Evolutionary conservation across 2,113 vertebrate species (phyloP), one percentile per base, ranked within the genome.

Genomic region (Gallinago paraguaiae): DNA sequence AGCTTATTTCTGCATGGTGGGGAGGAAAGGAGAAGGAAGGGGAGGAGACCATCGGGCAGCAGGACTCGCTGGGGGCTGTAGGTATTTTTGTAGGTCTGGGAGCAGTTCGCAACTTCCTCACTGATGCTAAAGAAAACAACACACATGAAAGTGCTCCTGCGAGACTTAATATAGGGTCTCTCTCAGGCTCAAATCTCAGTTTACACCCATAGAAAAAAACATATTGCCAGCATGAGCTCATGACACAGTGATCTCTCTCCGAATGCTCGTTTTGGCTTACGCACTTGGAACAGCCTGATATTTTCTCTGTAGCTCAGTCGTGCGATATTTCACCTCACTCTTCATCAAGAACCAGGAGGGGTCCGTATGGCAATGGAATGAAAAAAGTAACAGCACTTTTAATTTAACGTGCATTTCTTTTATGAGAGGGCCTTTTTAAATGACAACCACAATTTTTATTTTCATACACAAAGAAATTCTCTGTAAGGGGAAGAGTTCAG

Each of bases 261-360:
- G 61, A 95, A 87, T 11, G 10, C 86, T 72, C 91, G 51, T 95
- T 91, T 68, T 91, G 77, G 80, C 92, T 93, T 76, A 53, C 4
- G 5, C 10, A 6, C 57, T 91, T 97, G 81, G 93, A 96, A 93
- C 76, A 59, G 83, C 31, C 92, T 69, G 81, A 54, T 91, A 4
- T 82, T 96, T 82, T 93, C 83, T 93, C 76, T 95, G 72, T 79
- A 94, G 92, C 69, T 90, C 79, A 79, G 83, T 80, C 0, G 17
- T 94, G 94, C 6, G 5, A 93, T 94, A 95, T 96, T 94, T 93
- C 92, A 94, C 90, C 88, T 96, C 80, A 0, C 72, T 95, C 93
- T 96, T 90, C 85, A 95, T 97, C 81, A 92, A 95, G 88, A 75
- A 85, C 72, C 95, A 82, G 92, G 86, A 97, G 80, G 93, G 80